These are phyloP conservation scores for Lipotes vexillifer DNA, from an alignment of 2,113 vertebrate genomes.

Conservation along the genomic window DNA sequence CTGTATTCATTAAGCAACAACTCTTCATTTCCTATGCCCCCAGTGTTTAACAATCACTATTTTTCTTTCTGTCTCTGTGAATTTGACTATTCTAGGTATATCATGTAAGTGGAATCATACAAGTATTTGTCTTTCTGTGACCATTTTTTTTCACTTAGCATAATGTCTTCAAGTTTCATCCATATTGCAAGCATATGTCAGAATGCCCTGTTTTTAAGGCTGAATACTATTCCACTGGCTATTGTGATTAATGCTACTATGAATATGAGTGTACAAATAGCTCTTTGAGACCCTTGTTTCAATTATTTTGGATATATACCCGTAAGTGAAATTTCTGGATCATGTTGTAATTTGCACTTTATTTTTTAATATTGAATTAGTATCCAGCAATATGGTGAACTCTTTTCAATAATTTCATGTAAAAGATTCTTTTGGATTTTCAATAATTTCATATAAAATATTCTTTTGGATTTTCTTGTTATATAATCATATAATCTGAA, in stretches of 20 bases:
- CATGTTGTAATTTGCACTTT: neutral
- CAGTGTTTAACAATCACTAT: neutral
- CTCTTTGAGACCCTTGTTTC: neutral
- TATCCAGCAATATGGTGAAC: neutral
- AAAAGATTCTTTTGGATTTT: neutral
- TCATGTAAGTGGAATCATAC: neutral
- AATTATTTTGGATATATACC: neutral
- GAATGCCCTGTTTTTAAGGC: neutral
- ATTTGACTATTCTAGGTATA: neutral
- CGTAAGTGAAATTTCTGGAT: neutral
- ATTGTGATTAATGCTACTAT: neutral
- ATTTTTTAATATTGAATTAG: neutral
- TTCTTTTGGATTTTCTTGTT: neutral
- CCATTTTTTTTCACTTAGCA: neutral
- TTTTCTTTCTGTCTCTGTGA: neutral
- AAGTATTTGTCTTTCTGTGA: neutral
- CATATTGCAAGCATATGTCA: neutral
- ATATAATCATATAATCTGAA: neutral
- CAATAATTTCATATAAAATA: neutral
- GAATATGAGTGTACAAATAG: neutral
- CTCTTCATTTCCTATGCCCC: fast-evolving
- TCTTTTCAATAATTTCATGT: neutral
- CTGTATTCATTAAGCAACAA: neutral
- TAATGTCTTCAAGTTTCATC: neutral
- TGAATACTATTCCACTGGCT: neutral